Conservation (phyloP, 2,797 vertebrate genomes). For the Danio kyathit region DNA sequence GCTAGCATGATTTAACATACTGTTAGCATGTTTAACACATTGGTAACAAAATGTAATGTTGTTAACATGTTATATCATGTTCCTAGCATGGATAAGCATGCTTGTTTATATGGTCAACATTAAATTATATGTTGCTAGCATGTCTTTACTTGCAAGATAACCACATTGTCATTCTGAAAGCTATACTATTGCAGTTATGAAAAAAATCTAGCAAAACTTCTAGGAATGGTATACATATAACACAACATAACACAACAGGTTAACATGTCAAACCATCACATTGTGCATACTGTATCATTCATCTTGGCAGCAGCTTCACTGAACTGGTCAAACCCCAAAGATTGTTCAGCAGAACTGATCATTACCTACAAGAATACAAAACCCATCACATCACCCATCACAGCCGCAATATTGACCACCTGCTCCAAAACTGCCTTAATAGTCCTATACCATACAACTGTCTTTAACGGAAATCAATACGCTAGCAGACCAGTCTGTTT, state of each 20-base stretch:
- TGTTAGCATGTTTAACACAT: too few species aligned
- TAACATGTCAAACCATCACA: neutral
- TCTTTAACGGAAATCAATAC: constrained; percentile 65
- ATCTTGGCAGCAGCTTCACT: neutral
- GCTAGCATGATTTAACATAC: too few species aligned
- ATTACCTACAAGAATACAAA: constrained; percentile 21
- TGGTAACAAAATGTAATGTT: too few species aligned
- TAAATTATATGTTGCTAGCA: too few species aligned
- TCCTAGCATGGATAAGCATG: too few species aligned
- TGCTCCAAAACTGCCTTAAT: constrained; percentile 57
- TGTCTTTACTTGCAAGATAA: too few species aligned
- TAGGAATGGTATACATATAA: too few species aligned
- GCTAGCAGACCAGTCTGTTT: constrained; percentile 27
- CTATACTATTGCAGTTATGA: too few species aligned
- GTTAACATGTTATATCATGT: too few species aligned
- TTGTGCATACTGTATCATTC: neutral
- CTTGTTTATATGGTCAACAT: too few species aligned
- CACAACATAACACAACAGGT: neutral
- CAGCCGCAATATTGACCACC: constrained; percentile 62
- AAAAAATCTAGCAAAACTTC: too few species aligned
- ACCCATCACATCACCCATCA: constrained; percentile 48
- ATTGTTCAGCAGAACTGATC: constrained; percentile 12
- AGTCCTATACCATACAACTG: constrained; percentile 51
- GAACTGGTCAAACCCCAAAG: neutral
- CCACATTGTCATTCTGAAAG: too few species aligned